Evolutionary conservation across 2,797 vertebrate genomes (phyloP).

Genomic region (Aldrovandia affinis): DNA sequence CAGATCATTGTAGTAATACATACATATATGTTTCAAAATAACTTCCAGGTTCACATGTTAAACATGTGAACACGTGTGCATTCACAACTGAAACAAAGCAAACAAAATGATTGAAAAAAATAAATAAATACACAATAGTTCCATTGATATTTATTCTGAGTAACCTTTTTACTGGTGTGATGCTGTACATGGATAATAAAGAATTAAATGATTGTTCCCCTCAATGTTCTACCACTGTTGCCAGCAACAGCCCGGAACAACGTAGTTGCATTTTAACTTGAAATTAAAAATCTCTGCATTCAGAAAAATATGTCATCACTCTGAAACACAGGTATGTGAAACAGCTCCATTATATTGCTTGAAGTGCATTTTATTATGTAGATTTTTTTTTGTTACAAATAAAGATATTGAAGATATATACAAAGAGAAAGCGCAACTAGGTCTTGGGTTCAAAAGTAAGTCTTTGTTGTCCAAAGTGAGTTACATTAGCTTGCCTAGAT

Average conservation of each 20-base stretch:
- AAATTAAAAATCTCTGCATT: background rate
- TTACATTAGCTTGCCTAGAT: slow-evolving; percentile 67
- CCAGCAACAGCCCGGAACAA: slow-evolving; percentile 36
- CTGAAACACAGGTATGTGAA: slow-evolving; percentile 30
- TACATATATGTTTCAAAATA: background rate
- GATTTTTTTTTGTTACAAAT: slow-evolving; percentile 71
- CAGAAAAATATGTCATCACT: background rate
- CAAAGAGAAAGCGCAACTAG: slow-evolving; percentile 59
- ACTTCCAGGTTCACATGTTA: slow-evolving; percentile 9
- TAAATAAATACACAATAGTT: slow-evolving; percentile 16
- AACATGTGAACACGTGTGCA: background rate
- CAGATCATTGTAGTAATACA: background rate
- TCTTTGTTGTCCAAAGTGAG: slow-evolving; percentile 45
- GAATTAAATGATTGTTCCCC: background rate
- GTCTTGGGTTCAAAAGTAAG: slow-evolving; percentile 56
- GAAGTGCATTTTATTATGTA: slow-evolving; percentile 74
- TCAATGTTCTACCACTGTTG: slow-evolving; percentile 33
- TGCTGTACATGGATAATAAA: slow-evolving; percentile 20
- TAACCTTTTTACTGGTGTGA: slow-evolving; percentile 20
- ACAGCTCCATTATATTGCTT: slow-evolving; percentile 57
- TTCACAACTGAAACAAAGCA: slow-evolving; percentile 13
- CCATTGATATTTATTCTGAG: slow-evolving; percentile 43
- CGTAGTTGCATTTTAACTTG: background rate
- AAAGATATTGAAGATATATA: slow-evolving; percentile 64
- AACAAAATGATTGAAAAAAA: slow-evolving; percentile 18